These are phyloP conservation scores for Garra rufa DNA, from an alignment of 2,113 vertebrate species.

Conservation along the genomic window DNA sequence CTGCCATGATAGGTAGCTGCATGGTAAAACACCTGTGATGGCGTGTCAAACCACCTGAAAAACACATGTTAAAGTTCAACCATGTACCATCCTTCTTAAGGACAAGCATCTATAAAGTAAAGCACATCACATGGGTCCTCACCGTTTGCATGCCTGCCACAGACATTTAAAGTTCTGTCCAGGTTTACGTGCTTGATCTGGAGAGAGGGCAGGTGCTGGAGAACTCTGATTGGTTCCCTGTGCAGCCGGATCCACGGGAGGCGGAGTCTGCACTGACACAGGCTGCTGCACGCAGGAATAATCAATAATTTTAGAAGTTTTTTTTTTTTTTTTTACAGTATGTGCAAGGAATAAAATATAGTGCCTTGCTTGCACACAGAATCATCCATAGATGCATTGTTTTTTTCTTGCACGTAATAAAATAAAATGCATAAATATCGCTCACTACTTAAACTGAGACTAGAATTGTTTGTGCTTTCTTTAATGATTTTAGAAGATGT, in stretches of 20 bases:
- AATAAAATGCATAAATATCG: background rate
- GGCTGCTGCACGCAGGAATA: constrained; percentile 62
- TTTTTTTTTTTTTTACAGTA: no score
- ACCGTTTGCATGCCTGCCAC: constrained; percentile 99
- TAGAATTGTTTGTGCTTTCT: background rate
- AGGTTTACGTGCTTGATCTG: constrained; percentile 87
- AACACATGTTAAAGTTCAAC: background rate
- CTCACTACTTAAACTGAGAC: background rate
- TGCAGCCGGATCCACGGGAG: constrained; percentile 74
- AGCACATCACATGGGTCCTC: constrained; percentile 48
- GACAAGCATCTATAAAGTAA: background rate
- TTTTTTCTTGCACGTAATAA: background rate
- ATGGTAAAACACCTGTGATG: constrained; percentile 96
- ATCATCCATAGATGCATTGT: background rate
- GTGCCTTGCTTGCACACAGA: background rate
- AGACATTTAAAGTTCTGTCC: constrained; percentile 99
- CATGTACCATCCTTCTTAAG: background rate
- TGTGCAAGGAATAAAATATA: background rate
- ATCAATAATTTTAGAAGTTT: background rate
- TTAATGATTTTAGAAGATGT: background rate
- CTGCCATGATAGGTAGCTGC: constrained; percentile 94
- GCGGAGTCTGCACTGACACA: constrained; percentile 80
- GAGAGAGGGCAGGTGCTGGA: constrained; percentile 72
- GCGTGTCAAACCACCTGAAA: constrained; percentile 97
- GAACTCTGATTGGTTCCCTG: constrained; percentile 79